Conservation (phyloP, 2,888 invertebrate genomes). For the Tipula vernalis region DNA sequence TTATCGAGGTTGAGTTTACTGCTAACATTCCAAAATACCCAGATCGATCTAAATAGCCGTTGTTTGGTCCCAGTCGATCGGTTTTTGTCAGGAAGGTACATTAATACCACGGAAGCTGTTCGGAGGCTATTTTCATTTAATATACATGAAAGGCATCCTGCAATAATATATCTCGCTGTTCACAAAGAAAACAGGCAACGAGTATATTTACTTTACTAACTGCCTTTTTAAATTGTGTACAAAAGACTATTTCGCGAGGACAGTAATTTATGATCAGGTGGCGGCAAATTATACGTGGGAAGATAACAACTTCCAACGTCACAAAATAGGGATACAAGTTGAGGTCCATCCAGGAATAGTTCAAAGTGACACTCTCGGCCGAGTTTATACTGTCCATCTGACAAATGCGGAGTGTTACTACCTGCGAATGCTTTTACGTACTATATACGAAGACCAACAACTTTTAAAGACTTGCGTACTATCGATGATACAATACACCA, state of each 20-base stretch:
- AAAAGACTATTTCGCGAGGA: not conserved
- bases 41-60: too few relatives aligned
- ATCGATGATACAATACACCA: too few relatives aligned
- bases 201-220: not conserved
- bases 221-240: not conserved
- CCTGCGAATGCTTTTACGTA: not conserved
- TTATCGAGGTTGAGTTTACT: too few relatives aligned
- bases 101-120: too few relatives aligned
- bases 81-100: too few relatives aligned
- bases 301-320: not conserved
- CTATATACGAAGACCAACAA: too few relatives aligned
- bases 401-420: not conserved
- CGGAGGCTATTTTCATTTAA: too few relatives aligned
- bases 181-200: not conserved
- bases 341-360: not conserved
- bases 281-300: not conserved
- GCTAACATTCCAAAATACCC: too few relatives aligned
- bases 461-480: too few relatives aligned
- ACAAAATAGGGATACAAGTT: not conserved
- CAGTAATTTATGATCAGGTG: not conserved
- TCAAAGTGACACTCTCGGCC: not conserved
- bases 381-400: not conserved
- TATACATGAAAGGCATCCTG: too few relatives aligned
- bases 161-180: not conserved
- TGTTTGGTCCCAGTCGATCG: too few relatives aligned